phyloP scores from a whole-genome alignment of 2,888 invertebrate genomes.

The Choreutis nemorana region DNA sequence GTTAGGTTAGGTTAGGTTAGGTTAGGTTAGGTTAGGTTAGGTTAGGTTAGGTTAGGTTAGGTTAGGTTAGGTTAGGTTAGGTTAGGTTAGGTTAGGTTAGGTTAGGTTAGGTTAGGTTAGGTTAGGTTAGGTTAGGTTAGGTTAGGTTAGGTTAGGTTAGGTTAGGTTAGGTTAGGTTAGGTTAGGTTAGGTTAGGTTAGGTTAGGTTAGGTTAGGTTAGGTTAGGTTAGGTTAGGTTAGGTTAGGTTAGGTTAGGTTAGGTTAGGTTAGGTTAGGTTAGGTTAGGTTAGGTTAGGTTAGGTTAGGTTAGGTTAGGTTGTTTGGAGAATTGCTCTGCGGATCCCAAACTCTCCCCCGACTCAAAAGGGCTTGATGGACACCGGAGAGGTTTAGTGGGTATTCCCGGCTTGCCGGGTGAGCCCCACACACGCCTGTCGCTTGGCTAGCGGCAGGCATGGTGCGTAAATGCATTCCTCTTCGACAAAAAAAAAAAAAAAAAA shows the following conservation, averaged over 20 bases:
- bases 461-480: too few relatives aligned
- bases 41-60: constrained; percentile 2
- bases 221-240: constrained; percentile 6
- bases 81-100: constrained; percentile 2
- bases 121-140: constrained; percentile 7
- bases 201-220: constrained; percentile 5
- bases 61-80: constrained; percentile 2
- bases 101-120: constrained; percentile 4
- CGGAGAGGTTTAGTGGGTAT: too few relatives aligned
- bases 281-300: constrained; percentile 6
- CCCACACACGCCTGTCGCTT: too few relatives aligned
- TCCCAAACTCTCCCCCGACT: too few relatives aligned
- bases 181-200: constrained; percentile 6
- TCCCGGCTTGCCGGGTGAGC: too few relatives aligned
- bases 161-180: constrained; percentile 6
- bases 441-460: too few relatives aligned
- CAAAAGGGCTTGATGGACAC: too few relatives aligned
- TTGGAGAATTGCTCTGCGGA: too few relatives aligned
- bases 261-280: constrained; percentile 5
- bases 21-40: constrained; percentile 2
- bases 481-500: too few relatives aligned
- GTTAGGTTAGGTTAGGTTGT: constrained; percentile 6
- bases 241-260: constrained; percentile 6
- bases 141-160: constrained; percentile 7
- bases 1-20: constrained; percentile 2